Evolutionary conservation across 2,797 vertebrate species (phyloP).

Genomic region (Philypnodon macrostomus): DNA sequence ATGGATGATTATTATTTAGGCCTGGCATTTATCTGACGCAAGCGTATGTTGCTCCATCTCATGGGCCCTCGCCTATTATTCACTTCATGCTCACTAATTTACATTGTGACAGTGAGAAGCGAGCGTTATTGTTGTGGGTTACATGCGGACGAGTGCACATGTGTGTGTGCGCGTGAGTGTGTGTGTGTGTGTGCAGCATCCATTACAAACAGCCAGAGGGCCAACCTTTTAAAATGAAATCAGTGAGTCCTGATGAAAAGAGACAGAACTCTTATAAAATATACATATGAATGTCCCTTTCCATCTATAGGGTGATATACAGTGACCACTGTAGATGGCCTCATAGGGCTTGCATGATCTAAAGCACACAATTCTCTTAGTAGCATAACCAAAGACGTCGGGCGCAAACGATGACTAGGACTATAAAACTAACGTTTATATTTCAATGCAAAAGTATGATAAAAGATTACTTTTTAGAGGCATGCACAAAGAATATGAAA

Average conservation of each 20-base stretch:
- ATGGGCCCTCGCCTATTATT: conserved; percentile 25
- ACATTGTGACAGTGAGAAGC: conserved; percentile 34
- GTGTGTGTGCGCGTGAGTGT: conserved; percentile 17
- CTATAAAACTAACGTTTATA: too few relatives aligned
- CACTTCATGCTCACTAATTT: conserved; percentile 25
- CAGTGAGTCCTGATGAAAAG: conserved; percentile 25
- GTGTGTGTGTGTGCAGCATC: conserved; percentile 19
- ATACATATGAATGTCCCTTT: conserved; percentile 33
- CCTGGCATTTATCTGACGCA: conserved; percentile 45
- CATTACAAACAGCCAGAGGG: conserved; percentile 10
- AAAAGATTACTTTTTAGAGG: too few relatives aligned
- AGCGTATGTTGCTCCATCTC: conserved; percentile 24
- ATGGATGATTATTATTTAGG: conserved; percentile 46
- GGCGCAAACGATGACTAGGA: too few relatives aligned
- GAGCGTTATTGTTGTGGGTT: conserved; percentile 35
- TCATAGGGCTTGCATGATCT: conserved; percentile 1
- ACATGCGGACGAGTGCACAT: conserved; percentile 10
- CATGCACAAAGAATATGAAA: too few relatives aligned
- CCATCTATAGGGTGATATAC: conserved; percentile 9
- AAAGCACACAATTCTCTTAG: conserved; percentile 15
- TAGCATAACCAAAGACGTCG: not conserved
- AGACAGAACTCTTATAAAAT: conserved; percentile 39
- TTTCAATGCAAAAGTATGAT: too few relatives aligned
- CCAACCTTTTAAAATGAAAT: conserved; percentile 18
- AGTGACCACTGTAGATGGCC: conserved; percentile 7